Percentiles rank a stretch among this genome's conserved stretches.
Conservation (phyloP, 2,888 invertebrate species). For the Strigamia maritima region DNA sequence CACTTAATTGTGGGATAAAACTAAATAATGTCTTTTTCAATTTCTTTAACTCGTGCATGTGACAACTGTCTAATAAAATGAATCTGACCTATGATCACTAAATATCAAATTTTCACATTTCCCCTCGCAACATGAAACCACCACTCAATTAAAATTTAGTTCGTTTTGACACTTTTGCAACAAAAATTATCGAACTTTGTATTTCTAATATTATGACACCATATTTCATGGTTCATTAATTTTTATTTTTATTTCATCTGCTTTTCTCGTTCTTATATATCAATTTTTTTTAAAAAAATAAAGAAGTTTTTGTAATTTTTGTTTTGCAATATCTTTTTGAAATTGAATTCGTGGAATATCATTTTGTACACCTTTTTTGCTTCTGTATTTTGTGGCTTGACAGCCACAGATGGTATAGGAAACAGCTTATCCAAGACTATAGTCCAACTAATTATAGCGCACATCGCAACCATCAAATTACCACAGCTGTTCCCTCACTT, state of each 20-base stretch:
- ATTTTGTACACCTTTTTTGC: neutral
- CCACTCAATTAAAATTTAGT: neutral
- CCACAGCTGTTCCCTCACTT: slow-evolving; percentile 31
- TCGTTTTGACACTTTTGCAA: neutral
- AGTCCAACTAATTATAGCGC: slow-evolving; percentile 6
- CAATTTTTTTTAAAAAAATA: neutral
- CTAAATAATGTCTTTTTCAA: neutral
- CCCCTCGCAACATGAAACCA: too few relatives aligned
- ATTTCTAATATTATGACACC: neutral
- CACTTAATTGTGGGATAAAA: neutral
- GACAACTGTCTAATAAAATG: too few relatives aligned
- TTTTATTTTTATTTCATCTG: neutral
- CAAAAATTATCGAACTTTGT: neutral
- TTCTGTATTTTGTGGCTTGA: slow-evolving; percentile 1
- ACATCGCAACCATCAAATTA: slow-evolving; percentile 11
- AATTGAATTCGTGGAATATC: neutral
- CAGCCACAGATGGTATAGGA: slow-evolving; percentile 18
- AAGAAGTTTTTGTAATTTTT: neutral
- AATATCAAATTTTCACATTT: too few relatives aligned
- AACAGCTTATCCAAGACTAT: neutral
- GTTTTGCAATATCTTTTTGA: neutral
- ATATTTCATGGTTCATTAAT: neutral
- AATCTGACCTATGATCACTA: too few relatives aligned
- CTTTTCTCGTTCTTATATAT: neutral
- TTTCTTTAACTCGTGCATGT: neutral